Percentiles rank a stretch among this genome's conserved stretches.
Evolutionary conservation across 2,888 invertebrate genomes (phyloP).

Genomic region (Parochlus steinenii): DNA sequence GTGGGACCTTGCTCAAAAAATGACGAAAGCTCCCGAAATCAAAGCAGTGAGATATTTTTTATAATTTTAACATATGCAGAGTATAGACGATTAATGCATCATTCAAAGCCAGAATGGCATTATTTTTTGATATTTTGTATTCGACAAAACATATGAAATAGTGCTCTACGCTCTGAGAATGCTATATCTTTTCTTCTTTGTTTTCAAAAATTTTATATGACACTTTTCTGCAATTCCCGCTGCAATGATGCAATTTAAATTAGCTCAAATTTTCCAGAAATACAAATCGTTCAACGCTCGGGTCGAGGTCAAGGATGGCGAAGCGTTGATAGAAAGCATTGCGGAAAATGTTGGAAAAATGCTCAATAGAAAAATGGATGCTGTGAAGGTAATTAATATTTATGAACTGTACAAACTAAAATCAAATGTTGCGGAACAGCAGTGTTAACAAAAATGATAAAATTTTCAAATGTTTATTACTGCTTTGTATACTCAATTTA

Average conservation of each 20-base stretch:
- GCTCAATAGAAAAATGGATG: slow-evolving; percentile 76
- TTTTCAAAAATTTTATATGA: slow-evolving; percentile 1
- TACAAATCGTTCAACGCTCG: slow-evolving; percentile 63
- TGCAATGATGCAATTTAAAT: background rate
- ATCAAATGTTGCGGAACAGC: no score
- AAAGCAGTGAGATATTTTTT: slow-evolving; percentile 41
- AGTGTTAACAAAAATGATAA: no score
- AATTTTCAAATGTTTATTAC: no score
- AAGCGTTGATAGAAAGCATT: slow-evolving; percentile 59
- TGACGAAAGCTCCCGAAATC: slow-evolving; percentile 62
- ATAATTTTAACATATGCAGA: slow-evolving; percentile 6
- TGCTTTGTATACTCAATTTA: no score
- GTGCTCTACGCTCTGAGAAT: background rate
- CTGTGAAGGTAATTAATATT: slow-evolving; percentile 47
- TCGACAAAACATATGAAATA: background rate
- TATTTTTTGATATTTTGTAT: background rate
- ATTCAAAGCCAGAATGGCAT: no score
- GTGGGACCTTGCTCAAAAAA: slow-evolving; percentile 56
- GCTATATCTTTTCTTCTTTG: slow-evolving; percentile 3
- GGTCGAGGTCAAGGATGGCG: slow-evolving; percentile 65
- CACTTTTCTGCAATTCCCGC: background rate
- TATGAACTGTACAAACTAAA: no score
- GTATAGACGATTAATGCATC: background rate
- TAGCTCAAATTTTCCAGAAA: slow-evolving; percentile 35
- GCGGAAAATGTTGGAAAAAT: slow-evolving; percentile 67